phyloP scores from a whole-genome alignment of 2,797 vertebrate genomes.

The Helarctos malayanus region DNA sequence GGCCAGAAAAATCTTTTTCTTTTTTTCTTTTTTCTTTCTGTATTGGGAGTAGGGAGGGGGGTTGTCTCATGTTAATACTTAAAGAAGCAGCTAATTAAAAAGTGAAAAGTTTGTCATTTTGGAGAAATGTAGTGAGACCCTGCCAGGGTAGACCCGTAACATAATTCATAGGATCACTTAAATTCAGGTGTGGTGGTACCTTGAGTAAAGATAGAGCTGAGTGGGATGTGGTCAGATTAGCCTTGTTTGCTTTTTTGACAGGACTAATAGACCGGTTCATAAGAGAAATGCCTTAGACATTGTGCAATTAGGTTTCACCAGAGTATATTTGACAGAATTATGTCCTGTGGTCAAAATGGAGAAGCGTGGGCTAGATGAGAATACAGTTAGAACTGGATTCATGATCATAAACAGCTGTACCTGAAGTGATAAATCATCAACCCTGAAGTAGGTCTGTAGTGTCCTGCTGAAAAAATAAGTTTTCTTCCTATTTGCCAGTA shows the following conservation, averaged over 20 bases:
- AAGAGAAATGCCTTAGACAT: slow-evolving; percentile 36
- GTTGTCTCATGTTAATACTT: background rate
- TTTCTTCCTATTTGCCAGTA: background rate
- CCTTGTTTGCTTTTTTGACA: slow-evolving; percentile 35
- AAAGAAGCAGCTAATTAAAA: background rate
- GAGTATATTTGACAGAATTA: slow-evolving; percentile 43
- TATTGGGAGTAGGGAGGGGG: background rate
- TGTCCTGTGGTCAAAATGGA: background rate
- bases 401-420: background rate
- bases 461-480: slow-evolving; percentile 3
- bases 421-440: background rate
- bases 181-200: background rate
- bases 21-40: background rate
- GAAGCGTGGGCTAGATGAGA: background rate
- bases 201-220: background rate
- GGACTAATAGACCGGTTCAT: background rate
- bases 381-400: background rate
- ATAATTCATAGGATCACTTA: slow-evolving; percentile 33
- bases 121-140: background rate
- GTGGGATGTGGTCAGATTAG: background rate
- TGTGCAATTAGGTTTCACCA: slow-evolving; percentile 47
- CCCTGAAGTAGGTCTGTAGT: background rate
- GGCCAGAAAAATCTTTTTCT: background rate
- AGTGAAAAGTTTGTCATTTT: slow-evolving; percentile 19
- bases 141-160: background rate